phyloP scores from a whole-genome alignment of 1,140 invertebrate species.

The Conus ventricosus region DNA sequence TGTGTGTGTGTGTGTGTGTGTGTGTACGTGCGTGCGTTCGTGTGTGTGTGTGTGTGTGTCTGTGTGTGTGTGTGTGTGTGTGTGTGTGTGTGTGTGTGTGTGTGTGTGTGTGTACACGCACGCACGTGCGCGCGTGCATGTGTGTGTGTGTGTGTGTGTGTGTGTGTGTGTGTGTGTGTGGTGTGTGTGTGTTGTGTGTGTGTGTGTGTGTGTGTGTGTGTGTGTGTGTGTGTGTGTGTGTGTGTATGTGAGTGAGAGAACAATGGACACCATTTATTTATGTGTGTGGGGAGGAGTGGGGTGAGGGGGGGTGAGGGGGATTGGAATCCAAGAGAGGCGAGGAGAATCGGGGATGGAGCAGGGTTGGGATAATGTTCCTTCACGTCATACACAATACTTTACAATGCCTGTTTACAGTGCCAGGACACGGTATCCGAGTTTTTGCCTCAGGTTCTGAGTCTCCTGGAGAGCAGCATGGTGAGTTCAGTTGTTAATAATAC shows the following conservation, averaged over 20 bases:
- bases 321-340: no score
- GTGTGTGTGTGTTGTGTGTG: neutral
- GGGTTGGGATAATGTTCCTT: no score
- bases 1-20: neutral
- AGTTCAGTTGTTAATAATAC: neutral
- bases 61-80: neutral
- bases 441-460: constrained; percentile 5
- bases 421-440: neutral
- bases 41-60: neutral
- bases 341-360: no score
- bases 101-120: neutral
- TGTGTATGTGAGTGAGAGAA: neutral
- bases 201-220: neutral
- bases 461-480: constrained; percentile 18
- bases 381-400: neutral
- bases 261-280: neutral
- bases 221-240: neutral
- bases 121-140: neutral
- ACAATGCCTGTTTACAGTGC: constrained; percentile 20
- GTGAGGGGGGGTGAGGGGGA: neutral
- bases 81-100: neutral
- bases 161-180: neutral
- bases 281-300: neutral
- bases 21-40: neutral
- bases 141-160: neutral